Base-by-base conservation (phyloP, 2,797 vertebrate species). In the Karalla daura region DNA sequence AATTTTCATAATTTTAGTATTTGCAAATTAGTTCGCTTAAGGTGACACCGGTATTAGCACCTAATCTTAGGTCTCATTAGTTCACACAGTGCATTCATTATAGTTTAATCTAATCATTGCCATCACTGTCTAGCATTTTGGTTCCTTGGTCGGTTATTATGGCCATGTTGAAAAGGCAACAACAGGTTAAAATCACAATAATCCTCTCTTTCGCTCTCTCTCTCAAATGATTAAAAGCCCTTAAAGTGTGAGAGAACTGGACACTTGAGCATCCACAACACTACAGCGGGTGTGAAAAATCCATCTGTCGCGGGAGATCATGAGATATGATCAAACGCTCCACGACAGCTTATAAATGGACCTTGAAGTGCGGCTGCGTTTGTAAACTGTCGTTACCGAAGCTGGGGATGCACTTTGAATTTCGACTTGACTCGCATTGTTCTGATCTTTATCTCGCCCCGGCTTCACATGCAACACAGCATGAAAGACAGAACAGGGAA, bases 381-480 rank as follows among this genome's bases (percentile, higher is more conserved):
- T 44, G 20, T 54, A 21, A 40, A 23, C 44, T 33, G 32, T 33
- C 32, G 35, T 36, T 61, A 25, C 30, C 39, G 15, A 49, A 35
- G 53, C 58, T 18, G 18, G 33, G 17, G 41, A 37, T 24, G 7
- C 39, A 25, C 27, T 51, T 45, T 50, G 30, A 60, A 44, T 50
- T 32, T 63, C 13, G 7, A 41, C 18, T 36, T 28, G 30, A 51
- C 47, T 35, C 32, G 8, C 28, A 4, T 47, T 24, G 51, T 10
- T 50, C 24, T 49, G 56, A 66, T 53, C 52, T 21, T 40, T 20
- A 65, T 43, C 70, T 63, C 33, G 39, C 68, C 24, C 33, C 40
- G 1, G 59, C 32, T 27, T 33, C 51, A 58, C 43, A 23, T 25
- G 36, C 52, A 39, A 15, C 25, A 1, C 21, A 14, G 47, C 55